A percentile compares a stretch with the other conserved stretches of the same genome.
phyloP scores from a whole-genome alignment of 2,888 invertebrate species.

The Trachelus troglodyta region DNA sequence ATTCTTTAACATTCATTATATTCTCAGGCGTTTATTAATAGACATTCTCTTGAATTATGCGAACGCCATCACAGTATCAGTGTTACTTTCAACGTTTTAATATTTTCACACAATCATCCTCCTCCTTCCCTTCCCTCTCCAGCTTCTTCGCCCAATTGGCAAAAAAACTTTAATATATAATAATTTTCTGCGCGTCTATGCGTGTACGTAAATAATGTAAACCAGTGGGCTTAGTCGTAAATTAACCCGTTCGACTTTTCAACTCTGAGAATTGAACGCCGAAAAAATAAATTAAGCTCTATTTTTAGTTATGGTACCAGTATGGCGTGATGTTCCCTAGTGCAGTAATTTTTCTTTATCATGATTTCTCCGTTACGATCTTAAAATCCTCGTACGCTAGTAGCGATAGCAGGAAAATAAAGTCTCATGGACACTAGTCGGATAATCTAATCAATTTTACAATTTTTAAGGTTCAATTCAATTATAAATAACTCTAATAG shows the following conservation, averaged over 20 bases:
- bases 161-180: neutral
- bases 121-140: neutral
- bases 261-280: neutral
- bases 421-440: neutral
- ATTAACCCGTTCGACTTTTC: neutral
- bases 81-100: neutral
- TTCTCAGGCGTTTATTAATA: neutral
- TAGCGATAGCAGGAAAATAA: neutral
- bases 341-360: neutral
- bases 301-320: neutral
- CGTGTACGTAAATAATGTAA: neutral
- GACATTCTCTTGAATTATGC: neutral
- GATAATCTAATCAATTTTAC: neutral
- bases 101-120: neutral
- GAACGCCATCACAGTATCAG: neutral
- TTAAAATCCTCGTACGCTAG: neutral
- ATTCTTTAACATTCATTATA: neutral
- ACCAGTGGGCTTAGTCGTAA: neutral
- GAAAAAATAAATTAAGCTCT: neutral
- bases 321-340: neutral
- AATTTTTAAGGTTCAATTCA: neutral
- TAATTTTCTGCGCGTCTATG: neutral
- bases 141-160: neutral
- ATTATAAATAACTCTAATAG: neutral
- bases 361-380: neutral